Conservation (phyloP, 2,888 invertebrate species). For the Coecobrya sp. region DNA sequence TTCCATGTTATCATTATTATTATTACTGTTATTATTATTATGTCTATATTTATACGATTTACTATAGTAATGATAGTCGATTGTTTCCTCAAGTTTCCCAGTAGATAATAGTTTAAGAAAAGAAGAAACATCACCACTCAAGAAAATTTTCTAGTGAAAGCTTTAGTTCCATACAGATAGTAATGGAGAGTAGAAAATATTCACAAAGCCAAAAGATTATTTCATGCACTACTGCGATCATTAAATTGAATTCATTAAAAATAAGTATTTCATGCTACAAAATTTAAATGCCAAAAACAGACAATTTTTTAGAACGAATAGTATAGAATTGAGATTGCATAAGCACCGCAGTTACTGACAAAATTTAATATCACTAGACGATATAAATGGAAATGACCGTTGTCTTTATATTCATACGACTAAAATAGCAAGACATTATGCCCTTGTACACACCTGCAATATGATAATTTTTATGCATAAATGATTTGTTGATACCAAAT, state of each 20-base stretch:
- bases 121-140: background rate
- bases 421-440: no score
- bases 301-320: no score
- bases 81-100: conserved; percentile 45
- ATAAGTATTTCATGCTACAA: no score
- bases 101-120: background rate
- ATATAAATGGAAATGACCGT: no score
- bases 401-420: no score
- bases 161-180: background rate
- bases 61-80: conserved; percentile 36
- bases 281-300: no score
- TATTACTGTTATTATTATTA: background rate
- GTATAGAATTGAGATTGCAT: no score
- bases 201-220: background rate
- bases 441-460: no score
- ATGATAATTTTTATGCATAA: background rate
- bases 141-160: background rate
- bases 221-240: no score
- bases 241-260: no score
- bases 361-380: no score
- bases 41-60: background rate
- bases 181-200: background rate
- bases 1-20: background rate
- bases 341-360: no score
- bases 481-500: background rate